Base-by-base conservation (phyloP, 2,113 vertebrate genomes). In the Corythornis vintsioides region DNA sequence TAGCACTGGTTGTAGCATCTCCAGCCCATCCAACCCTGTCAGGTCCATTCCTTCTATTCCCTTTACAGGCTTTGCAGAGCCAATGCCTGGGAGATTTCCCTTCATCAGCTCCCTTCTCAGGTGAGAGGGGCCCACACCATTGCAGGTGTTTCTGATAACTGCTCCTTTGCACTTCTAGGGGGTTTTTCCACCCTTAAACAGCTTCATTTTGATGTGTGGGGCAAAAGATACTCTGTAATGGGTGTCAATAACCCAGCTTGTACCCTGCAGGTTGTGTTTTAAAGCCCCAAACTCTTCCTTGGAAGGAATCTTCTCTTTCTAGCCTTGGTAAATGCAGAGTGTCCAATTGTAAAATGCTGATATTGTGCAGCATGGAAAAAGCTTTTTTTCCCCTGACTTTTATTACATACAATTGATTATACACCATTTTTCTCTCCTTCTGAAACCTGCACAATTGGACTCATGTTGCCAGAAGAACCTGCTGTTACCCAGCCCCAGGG, bases 361-460 rank as follows among this genome's bases (percentile, higher is more conserved):
- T 96, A 84, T 95, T 96, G 88, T 95, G 77, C 86, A 94, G 88
- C 93, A 95, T 95, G 95, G 93, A 96, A 96, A 96, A 95, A 50
- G 88, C 88, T 96, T 92, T 96, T 95, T 95, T 40, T 67, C 90
- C 94, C 93, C 90, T 88, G 95, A 91, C 82, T 96, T 96, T 95
- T 94, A 86, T 96, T 91, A 75, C 77, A 86, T 77, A 95, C 86
- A 93, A 94, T 94, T 95, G 94, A 96, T 96, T 96, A 95, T 95
- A 96, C 88, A 96, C 88, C 83, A 92, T 95, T 96, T 96, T 88
- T 82, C 92, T 95, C 88, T 93, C 88, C 86, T 93, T 96, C 90
- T 94, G 94, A 96, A 95, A 96, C 93, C 92, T 96, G 93, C 90
- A 96, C 96, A 95, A 96, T 96, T 96, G 93, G 93, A 96, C 92